Base-by-base conservation (phyloP, 30 jellyfish, hydroid and myxozoan species). In the Hydractinia echinata region DNA sequence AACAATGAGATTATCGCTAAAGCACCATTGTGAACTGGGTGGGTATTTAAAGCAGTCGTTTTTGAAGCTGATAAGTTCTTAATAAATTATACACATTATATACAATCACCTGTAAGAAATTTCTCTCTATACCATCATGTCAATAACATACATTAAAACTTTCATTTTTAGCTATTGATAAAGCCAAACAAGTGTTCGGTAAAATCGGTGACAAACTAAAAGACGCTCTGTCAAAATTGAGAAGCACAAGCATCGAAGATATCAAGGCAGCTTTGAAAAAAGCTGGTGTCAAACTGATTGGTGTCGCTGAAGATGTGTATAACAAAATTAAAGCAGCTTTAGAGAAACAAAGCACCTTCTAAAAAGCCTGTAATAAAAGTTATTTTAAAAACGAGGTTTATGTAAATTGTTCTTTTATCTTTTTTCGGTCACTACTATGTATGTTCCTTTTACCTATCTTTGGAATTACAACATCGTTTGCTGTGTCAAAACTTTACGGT, bases 201-300 rank as follows among this genome's bases (percentile, higher is more conserved):
- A 64, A 64, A 6, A 51, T 64, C 18, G 18, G 18, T 51, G 74
- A 64, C 39, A 64, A 64, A 13, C 51, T 64, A 6, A 64, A 64
- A 4, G 74, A 64, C 74, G 16, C 39, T 4, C 39, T 64, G 6
- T 7, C 51, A n/a, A 64, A 64, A 64, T 64, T 64, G 18, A 64
- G 74, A 13, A 64, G 19, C 39, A 64, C 74, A 13, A 7, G 39
- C 18, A 64, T 64, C 18, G 18, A 64, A 7, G 74, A 64, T 6
- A 64, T 64, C 74, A 64, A 64, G 4, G 9, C 74, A 6, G 74
- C 74, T 64, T 51, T 64, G 10, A 51, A 64, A 13, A 64, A 64
- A 64, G 74, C 74, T n/a, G 74, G 74, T 64, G 19, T 64, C 51
- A 64, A 64, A 64, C 19, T 64, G 51, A 13, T 64, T 64, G 74